Evolutionary conservation across 1,140 invertebrate genomes (phyloP), one percentile per base, ranked within the genome.

Genomic region (Dendroctonus valens): DNA sequence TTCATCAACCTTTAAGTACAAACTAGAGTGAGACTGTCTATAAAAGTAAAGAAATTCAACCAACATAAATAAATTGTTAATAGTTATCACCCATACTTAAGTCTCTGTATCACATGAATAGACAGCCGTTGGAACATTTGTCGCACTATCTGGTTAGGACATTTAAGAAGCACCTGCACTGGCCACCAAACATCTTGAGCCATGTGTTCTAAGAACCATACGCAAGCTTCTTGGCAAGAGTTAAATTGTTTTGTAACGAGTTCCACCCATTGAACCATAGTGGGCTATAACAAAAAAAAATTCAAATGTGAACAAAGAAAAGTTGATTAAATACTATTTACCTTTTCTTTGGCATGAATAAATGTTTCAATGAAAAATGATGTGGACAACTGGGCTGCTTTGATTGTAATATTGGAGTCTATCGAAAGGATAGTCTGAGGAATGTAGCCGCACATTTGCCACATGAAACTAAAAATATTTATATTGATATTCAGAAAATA

Each of bases 261-360:
- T 78, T 97, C 95, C 37, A 97, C 93, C 94, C 94, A 97, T 67
- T 96, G 93, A 7, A 96, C 90, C 91, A 97, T 96, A 0, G 93
- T 97, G 7, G 94, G 94, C 86, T 68, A 91, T 74, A 52, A 81
- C 79, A 67, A 69, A 41, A 41, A 5, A 44, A 67, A 61, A 26
- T 57, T 40, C 37, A 65, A 26, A 26, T 26, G 26, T 26, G 3
- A 46, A 46, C 44, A 46, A 2, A 9, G 9, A 46, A 51, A 5
- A 5, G 7, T 15, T 7, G 50, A 15, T 51, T 12, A 51, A 46
- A 46, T 44, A n/a, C 7, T 12, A 26, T 44, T 60, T 50, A 68
- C 66, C 48, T 97, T 97, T 80, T 98, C 95, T 80, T 97, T 97
- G 14, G 94, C 93, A 78, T 97, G 94, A 78, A 98, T 97, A 71